A percentile compares a stretch with the other conserved stretches of the same genome.
Conservation (phyloP, 1,140 invertebrate genomes). For the Stegodyphus mimosarum region DNA sequence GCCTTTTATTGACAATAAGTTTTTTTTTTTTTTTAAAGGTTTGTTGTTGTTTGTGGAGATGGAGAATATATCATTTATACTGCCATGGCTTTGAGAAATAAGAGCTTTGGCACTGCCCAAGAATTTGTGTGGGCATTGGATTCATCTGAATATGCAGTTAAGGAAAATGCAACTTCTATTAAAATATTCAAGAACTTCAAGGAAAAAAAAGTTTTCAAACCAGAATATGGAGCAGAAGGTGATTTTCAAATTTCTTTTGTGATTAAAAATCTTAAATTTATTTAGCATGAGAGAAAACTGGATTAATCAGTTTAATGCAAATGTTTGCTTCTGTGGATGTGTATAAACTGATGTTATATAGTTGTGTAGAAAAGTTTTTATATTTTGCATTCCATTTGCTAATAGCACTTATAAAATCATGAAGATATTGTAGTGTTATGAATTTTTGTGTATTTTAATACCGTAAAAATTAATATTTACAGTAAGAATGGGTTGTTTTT, state of each 20-base stretch:
- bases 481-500: no score
- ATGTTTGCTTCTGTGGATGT: no score
- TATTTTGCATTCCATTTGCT: no score
- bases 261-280: no score
- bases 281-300: no score
- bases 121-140: conserved; percentile 99
- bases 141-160: conserved; percentile 91
- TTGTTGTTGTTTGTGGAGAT: conserved; percentile 99
- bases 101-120: conserved; percentile 96
- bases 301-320: no score
- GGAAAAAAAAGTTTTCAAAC: conserved; percentile 93
- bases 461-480: no score
- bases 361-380: no score
- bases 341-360: no score
- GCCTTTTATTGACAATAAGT: not conserved
- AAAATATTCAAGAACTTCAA: conserved; percentile 99
- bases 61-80: conserved; percentile 99
- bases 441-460: no score
- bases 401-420: no score
- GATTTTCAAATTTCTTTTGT: conserved; percentile 39
- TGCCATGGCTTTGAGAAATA: conserved; percentile 97
- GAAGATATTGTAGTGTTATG: no score
- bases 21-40: conserved; percentile 69
- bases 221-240: conserved; percentile 95
- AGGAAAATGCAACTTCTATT: conserved; percentile 89